Base-by-base conservation (phyloP, 2,888 invertebrate genomes). In the Sepioteuthis lessoniana region DNA sequence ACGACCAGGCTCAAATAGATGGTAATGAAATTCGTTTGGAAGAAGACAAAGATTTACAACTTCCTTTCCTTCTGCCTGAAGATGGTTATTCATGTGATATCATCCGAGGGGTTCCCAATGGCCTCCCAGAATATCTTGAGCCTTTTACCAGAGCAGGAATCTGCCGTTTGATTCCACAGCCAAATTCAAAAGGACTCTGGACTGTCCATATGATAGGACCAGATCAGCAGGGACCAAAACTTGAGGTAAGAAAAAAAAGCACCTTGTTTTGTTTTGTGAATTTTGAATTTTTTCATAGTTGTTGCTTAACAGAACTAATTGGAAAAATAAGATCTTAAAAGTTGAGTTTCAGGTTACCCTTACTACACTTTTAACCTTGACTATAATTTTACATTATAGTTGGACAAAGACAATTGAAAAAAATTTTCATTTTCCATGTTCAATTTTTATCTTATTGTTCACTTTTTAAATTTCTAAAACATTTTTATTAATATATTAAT, bases 31-130 rank as follows among this genome's bases (percentile, higher is more conserved):
- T 93, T 50, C 38, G n/a, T 50, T 35, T 93, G 37, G 99, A 99
- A 97, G 99, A 99, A 97, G 98, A 98, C 55, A 98, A 98, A 96
- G 97, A 98, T 94, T 98, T 99, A 91, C 98, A 98, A 96, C 98
- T 99, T 94, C 99, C 99, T 0, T 98, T 99, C 95, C 97, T 99
- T 93, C 98, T 99, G 94, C 99, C 99, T 0, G 99, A 99, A 97
- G 99, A 99, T 97, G 99, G 99, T 38, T 99, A 99, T 97, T 99
- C 99, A 97, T 99, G 99, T 97, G 99, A 99, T 97, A 99, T 99
- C 94, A 98, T 99, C 94, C 98, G 98, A 95, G 99, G 99, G 93
- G 98, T 99, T 94, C 99, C 99, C 60, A 97, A 97, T 94, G 99
- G 97, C 13, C 95, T 97, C 93, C 96, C 96, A 0, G 97, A 97